Evolutionary conservation across 2,113 vertebrate species (phyloP), one percentile per base, ranked within the genome.

Genomic region (Heterochromis multidens): DNA sequence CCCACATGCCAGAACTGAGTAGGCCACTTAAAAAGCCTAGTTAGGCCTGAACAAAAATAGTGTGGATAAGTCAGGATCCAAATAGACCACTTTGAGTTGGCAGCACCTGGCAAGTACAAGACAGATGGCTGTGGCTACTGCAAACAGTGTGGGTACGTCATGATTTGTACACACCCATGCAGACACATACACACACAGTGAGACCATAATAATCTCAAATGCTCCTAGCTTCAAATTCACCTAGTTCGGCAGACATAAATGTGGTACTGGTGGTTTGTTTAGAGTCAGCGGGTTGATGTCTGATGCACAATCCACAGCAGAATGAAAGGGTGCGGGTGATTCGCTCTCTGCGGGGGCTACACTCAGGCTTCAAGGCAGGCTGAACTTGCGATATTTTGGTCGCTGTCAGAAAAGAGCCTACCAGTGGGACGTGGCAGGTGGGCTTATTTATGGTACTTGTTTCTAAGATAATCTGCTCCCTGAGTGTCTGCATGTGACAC

Each of bases 31-130:
- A 82, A 90, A 86, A 80, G 79, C 70, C 89, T 43, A 61, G 85
- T 87, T 86, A 27, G 89, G 92, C 52, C 35, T 40, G 74, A 54
- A 81, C 86, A 61, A 46, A 92, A 95, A 95, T 94, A 95, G 85
- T 77, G 17, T 3, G 61, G 57, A 83, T 85, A 77, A 79, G 86
- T 92, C 79, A 77, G 76, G 84, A 84, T 93, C 82, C 82, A 93
- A 95, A 95, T 91, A 91, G 90, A 87, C 63, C 63, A 58, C 87
- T 92, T 77, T 90, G 89, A 88, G 85, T 40, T 57, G 86, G 87
- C 54, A 90, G 93, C 94, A 96, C 95, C 94, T 96, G 95, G 93
- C 86, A 85, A 88, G 77, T 2, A 43, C 77, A 58, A 86, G 92
- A 95, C 95, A 94, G 91, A 95, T 95, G 95, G 90, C 46, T 81